A percentile compares a stretch with the other conserved stretches of the same genome.
Evolutionary conservation across 2,113 vertebrate genomes (phyloP).

Genomic region (Scortum barcoo): DNA sequence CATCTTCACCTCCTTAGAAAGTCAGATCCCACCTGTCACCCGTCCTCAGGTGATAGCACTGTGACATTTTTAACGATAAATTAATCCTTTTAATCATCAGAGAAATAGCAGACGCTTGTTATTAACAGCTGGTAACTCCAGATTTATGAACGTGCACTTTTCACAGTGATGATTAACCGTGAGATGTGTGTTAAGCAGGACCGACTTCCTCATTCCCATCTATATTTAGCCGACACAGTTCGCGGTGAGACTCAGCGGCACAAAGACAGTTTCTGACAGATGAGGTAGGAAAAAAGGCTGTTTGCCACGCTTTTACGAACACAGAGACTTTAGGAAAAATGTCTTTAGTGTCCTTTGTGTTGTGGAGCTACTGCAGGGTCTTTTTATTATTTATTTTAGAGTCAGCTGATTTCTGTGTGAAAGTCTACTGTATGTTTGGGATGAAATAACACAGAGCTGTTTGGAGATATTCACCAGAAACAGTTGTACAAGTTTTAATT

Average conservation of each 20-base stretch:
- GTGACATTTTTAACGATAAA: not conserved
- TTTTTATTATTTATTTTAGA: not conserved
- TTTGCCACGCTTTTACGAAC: not conserved
- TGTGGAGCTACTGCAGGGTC: not conserved
- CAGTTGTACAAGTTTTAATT: not conserved
- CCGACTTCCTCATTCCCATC: constrained; percentile 35
- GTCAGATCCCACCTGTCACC: not conserved
- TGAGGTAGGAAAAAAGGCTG: not conserved
- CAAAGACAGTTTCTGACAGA: not conserved
- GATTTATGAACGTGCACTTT: not conserved
- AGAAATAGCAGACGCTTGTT: not conserved
- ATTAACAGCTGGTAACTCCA: not conserved
- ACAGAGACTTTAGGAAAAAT: not conserved
- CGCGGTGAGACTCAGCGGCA: not conserved
- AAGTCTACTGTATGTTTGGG: not conserved
- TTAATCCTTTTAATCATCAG: not conserved
- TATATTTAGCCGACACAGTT: not conserved
- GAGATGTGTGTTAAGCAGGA: not conserved
- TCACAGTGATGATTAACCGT: not conserved
- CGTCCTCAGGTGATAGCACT: not conserved
- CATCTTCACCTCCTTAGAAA: not conserved
- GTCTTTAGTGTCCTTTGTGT: not conserved
- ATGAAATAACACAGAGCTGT: not conserved
- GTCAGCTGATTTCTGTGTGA: not conserved
- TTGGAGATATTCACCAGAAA: not conserved